Conservation (phyloP, 2,888 invertebrate genomes). For the Caenorhabditis virilis region DNA sequence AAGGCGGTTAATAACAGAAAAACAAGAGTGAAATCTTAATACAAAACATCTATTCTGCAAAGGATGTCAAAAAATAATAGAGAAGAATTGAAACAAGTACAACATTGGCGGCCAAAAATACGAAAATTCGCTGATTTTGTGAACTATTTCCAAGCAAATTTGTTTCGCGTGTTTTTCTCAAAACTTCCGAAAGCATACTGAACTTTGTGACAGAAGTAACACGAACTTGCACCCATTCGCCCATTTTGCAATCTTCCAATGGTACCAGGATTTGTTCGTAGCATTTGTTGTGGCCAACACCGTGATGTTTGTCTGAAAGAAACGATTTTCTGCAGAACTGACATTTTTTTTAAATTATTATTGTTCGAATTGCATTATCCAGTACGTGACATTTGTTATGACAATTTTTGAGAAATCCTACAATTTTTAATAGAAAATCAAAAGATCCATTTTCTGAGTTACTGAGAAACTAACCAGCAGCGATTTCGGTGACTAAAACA, state of each 20-base stretch:
- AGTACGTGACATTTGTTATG: too few relatives aligned
- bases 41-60: too few relatives aligned
- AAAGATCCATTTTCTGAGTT: too few relatives aligned
- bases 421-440: background rate
- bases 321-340: too few relatives aligned
- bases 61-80: background rate
- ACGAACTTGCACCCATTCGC: constrained; percentile 53
- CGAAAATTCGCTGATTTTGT: too few relatives aligned
- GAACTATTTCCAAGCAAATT: too few relatives aligned
- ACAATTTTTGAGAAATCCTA: background rate
- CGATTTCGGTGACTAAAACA: constrained; percentile 89
- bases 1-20: constrained; percentile 1
- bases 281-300: constrained; percentile 90
- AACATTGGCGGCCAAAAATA: background rate
- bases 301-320: constrained; percentile 83
- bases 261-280: constrained; percentile 80
- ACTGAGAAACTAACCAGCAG: constrained; percentile 75
- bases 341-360: too few relatives aligned
- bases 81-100: background rate
- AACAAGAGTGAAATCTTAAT: background rate
- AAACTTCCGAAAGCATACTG: constrained; percentile 57
- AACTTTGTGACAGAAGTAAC: constrained; percentile 62
- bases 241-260: constrained; percentile 41
- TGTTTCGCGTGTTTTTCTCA: background rate
- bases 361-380: too few relatives aligned